phyloP scores from a whole-genome alignment of 2,113 vertebrate genomes.

The Bubalus kerabau region DNA sequence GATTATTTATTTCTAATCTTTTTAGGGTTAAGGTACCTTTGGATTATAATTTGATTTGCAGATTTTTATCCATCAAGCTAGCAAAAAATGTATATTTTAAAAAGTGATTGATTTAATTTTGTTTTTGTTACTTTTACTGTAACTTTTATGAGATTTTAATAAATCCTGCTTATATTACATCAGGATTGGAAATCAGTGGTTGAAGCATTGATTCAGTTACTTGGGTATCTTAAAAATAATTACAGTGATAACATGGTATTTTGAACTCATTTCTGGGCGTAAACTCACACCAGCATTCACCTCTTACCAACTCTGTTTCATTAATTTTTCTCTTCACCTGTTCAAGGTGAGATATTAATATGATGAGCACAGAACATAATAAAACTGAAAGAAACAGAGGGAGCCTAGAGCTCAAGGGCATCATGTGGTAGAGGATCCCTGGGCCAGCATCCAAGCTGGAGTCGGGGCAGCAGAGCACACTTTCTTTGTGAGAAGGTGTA shows the following conservation, averaged over 20 bases:
- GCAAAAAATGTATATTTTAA: neutral
- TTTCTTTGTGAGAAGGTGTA: neutral
- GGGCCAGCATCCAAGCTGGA: neutral
- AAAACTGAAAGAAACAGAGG: neutral
- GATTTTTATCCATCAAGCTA: neutral
- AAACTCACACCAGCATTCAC: neutral
- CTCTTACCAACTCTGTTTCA: neutral
- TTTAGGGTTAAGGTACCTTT: neutral
- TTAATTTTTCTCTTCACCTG: neutral
- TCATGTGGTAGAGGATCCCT: neutral
- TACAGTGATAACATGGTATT: neutral
- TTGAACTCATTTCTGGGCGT: neutral
- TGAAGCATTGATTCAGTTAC: neutral
- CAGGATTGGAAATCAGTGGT: neutral
- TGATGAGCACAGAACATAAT: neutral
- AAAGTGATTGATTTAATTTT: neutral
- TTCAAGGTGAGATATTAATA: neutral
- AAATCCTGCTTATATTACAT: neutral
- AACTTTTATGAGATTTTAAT: neutral
- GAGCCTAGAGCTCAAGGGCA: neutral
- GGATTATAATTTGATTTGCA: neutral
- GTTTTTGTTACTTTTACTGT: conserved; percentile 1
- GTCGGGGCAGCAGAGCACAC: too few species aligned
- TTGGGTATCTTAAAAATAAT: neutral
- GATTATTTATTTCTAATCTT: neutral